phyloP scores from a whole-genome alignment of 1,140 invertebrate genomes.

The Drosophila pachea region DNA sequence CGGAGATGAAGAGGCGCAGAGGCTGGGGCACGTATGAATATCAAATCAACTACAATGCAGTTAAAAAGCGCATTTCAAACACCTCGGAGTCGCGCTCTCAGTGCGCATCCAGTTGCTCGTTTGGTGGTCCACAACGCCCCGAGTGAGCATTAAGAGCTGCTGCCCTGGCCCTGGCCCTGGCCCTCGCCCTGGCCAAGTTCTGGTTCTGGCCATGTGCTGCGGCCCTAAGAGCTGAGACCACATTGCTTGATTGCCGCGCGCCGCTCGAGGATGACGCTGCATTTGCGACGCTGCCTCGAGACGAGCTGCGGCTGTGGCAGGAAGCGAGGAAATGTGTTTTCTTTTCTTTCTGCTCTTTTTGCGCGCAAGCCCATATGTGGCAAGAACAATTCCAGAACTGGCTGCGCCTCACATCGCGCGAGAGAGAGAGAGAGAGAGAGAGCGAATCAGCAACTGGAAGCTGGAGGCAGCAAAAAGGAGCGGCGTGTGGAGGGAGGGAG shows the following conservation, averaged over 20 bases:
- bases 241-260: conserved; percentile 74
- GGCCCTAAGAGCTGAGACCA: conserved; percentile 44
- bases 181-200: conserved; percentile 12
- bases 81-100: conserved; percentile 49
- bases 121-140: conserved; percentile 72
- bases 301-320: conserved; percentile 48
- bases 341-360: conserved; percentile 39
- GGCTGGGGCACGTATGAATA: conserved; percentile 58
- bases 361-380: conserved; percentile 61
- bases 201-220: not conserved
- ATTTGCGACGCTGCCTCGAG: conserved; percentile 51
- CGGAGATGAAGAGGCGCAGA: not conserved
- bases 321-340: conserved; percentile 64
- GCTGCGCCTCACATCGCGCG: conserved; percentile 41
- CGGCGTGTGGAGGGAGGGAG: not conserved
- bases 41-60: conserved; percentile 73
- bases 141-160: conserved; percentile 59
- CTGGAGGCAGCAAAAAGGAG: too few relatives aligned
- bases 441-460: not conserved
- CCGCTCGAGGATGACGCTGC: conserved; percentile 67
- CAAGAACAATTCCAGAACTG: conserved; percentile 62
- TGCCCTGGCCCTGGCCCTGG: conserved; percentile 25
- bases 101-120: conserved; percentile 50
- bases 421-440: not conserved
- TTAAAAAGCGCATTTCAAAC: conserved; percentile 76